Evolutionary conservation across 2,113 vertebrate genomes (phyloP).

Genomic region (Cariama cristata): DNA sequence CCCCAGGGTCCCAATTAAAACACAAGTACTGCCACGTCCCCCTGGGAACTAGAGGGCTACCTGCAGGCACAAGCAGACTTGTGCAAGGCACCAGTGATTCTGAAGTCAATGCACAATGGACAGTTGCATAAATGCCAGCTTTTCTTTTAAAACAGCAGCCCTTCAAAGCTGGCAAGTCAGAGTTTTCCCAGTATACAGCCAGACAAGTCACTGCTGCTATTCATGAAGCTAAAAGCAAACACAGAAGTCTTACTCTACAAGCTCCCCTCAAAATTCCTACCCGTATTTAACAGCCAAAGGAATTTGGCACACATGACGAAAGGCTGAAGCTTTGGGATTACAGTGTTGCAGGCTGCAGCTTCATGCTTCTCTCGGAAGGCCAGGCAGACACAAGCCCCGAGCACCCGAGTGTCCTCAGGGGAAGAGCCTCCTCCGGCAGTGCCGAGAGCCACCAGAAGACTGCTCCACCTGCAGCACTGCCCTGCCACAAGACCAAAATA

Average conservation of each 20-base stretch:
- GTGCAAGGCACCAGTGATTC: not conserved
- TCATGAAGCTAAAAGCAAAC: constrained; percentile 40
- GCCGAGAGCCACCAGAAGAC: not conserved
- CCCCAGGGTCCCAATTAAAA: not conserved
- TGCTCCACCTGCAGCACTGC: not conserved
- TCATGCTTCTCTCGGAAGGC: not conserved
- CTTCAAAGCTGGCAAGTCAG: not conserved
- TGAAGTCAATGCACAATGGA: not conserved
- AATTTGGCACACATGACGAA: constrained; percentile 18
- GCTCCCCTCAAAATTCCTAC: constrained; percentile 14
- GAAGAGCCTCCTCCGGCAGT: not conserved
- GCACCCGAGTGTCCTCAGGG: not conserved
- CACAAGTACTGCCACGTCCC: not conserved
- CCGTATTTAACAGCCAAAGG: constrained; percentile 25
- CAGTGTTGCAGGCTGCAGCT: not conserved
- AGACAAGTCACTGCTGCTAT: constrained; percentile 25
- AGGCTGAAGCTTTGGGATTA: constrained; percentile 34
- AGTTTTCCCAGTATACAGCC: not conserved
- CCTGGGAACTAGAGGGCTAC: not conserved
- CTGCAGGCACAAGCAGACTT: not conserved
- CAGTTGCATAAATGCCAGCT: not conserved
- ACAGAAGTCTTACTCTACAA: constrained; percentile 2
- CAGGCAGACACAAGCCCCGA: not conserved
- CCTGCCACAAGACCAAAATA: rapidly evolving
- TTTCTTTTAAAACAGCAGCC: not conserved